These are phyloP conservation scores for Diglossa cyanea DNA, from an alignment of 2,797 vertebrate species.

Conservation along the genomic window DNA sequence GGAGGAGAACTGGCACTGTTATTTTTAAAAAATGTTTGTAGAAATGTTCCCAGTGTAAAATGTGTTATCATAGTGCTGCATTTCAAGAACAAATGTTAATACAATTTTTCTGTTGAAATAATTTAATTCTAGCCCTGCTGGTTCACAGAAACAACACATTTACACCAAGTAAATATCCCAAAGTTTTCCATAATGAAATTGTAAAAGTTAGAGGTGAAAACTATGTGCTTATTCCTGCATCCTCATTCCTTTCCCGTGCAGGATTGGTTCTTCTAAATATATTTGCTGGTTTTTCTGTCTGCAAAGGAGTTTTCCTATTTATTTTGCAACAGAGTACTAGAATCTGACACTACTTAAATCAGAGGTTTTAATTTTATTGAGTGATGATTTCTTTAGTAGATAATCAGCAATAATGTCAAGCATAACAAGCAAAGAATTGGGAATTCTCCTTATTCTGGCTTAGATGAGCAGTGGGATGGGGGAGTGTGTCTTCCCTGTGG, in stretches of 20 bases:
- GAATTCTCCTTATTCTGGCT: background rate
- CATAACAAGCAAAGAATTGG: background rate
- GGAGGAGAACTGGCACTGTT: background rate
- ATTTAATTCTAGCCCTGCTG: background rate
- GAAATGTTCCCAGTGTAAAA: background rate
- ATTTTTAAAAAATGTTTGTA: background rate
- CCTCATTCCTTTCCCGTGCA: background rate
- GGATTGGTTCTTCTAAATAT: background rate
- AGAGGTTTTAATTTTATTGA: background rate
- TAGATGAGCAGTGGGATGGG: background rate
- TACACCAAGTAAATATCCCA: background rate
- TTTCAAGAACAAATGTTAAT: slow-evolving; percentile 11
- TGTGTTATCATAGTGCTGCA: background rate
- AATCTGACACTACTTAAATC: background rate
- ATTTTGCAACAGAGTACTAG: background rate
- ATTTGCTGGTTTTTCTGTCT: background rate
- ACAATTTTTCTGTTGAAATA: background rate
- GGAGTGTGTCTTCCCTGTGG: background rate
- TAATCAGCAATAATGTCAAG: background rate
- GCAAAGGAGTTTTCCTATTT: background rate
- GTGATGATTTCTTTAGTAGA: background rate
- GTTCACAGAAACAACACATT: background rate
- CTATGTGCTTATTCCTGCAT: background rate
- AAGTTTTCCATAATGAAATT: background rate
- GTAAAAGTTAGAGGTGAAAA: background rate